Evolutionary conservation across 2,797 vertebrate genomes (phyloP), one percentile per base, ranked within the genome.

Genomic region (Brachyalestes nurse): DNA sequence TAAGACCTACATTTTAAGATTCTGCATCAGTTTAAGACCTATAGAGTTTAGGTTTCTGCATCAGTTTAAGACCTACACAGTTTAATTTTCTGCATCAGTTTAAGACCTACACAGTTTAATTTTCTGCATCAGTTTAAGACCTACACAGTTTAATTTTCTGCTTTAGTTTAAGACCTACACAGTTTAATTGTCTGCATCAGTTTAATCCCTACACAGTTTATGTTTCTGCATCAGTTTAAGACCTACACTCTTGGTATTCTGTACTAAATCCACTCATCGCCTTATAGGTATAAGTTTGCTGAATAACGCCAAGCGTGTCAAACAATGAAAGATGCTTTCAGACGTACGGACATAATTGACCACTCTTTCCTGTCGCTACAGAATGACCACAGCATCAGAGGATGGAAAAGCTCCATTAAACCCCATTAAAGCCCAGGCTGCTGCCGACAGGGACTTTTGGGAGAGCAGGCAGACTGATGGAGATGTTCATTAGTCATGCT

Each of bases 401-500:
- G 62, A 65, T 65, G 58, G 66, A 64, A 49, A 81, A 67, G 71
- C 66, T 81, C 58, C 67, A 87, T 79, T 83, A 79, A 84, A 80
- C 51, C 38, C 79, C 79, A 86, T 85, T 86, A 79, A 83, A 81
- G 73, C 66, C 16, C 71, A 77, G 62, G 66, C 61, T 78, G 80
- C 65, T 75, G 64, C 73, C 62, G n/a, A 40, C 40, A 74, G 72
- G 53, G 69, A 84, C 42, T 72, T 82, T 49, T 53, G 70, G 49
- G 74, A 77, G 83, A 42, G 60, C 42, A 34, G 55, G 17, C 28
- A 84, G 65, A 83, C 85, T 85, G 83, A 83, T 85, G 74, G 75
- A 82, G 83, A 78, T 83, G 77, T 86, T 83, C 80, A 86, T 87
- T 83, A 85, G 82, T 79, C 75, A 80, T 75, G 71, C 74, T 14